Percentiles rank a stretch among this genome's conserved stretches.
phyloP scores from a whole-genome alignment of 2,113 vertebrate genomes.

The Psilopsiagon aymara region DNA sequence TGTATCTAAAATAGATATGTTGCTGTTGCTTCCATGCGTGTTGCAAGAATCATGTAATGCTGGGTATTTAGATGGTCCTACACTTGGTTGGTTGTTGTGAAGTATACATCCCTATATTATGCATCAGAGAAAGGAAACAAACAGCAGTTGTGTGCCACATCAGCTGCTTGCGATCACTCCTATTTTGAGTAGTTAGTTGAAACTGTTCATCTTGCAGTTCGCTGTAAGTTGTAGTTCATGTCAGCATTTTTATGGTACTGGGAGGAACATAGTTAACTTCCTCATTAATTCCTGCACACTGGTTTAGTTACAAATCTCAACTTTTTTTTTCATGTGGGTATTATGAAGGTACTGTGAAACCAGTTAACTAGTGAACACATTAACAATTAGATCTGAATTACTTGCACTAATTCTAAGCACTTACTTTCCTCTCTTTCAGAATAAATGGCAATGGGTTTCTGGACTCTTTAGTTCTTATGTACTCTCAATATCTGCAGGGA shows the following conservation, averaged over 20 bases:
- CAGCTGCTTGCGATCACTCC: not conserved
- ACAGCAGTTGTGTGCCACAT: accelerated
- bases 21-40: not conserved
- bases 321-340: not conserved
- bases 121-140: not conserved
- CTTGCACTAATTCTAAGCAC: not conserved
- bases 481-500: not conserved
- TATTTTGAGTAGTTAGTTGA: constrained; percentile 9
- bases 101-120: not conserved
- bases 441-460: not conserved
- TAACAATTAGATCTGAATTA: not conserved
- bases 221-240: not conserved
- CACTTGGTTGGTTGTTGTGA: not conserved
- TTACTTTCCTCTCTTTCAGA: not conserved
- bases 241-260: constrained; percentile 30
- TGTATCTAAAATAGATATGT: not conserved
- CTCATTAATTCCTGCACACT: not conserved
- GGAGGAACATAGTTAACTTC: not conserved
- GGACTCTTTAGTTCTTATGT: not conserved
- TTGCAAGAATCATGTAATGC: not conserved
- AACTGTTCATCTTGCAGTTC: not conserved
- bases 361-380: not conserved
- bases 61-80: not conserved
- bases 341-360: not conserved
- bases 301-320: not conserved